phyloP scores from a whole-genome alignment of 2,888 invertebrate genomes.

The Apantesis nais region DNA sequence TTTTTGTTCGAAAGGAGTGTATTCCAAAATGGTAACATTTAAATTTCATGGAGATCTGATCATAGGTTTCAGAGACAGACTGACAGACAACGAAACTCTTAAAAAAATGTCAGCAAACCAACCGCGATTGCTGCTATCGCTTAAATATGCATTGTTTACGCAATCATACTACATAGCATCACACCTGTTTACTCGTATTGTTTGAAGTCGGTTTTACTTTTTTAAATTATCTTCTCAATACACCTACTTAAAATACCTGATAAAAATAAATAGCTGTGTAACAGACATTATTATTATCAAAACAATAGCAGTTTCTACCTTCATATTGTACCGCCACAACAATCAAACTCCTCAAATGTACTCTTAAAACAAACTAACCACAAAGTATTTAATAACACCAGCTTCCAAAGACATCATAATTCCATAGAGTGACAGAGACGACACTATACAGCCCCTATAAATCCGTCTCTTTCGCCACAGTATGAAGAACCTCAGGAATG shows the following conservation, averaged over 20 bases:
- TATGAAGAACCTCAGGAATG: conserved; percentile 24
- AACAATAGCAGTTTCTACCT: not conserved
- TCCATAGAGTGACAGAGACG: not conserved
- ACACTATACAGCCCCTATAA: not conserved
- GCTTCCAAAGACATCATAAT: conserved; percentile 18
- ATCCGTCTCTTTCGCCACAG: conserved; percentile 14
- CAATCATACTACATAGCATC: too few relatives aligned
- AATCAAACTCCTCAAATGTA: not conserved
- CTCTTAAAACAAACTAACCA: conserved; percentile 8
- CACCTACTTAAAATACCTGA: not conserved
- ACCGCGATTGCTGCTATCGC: too few relatives aligned
- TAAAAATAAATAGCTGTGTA: not conserved
- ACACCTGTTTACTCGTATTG: too few relatives aligned
- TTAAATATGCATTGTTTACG: too few relatives aligned
- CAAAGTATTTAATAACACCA: conserved; percentile 13
- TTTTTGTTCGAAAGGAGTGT: too few relatives aligned
- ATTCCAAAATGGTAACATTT: too few relatives aligned
- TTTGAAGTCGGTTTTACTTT: too few relatives aligned
- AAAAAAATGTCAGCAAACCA: too few relatives aligned
- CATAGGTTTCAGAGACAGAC: too few relatives aligned
- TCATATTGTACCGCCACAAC: not conserved
- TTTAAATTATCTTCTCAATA: too few relatives aligned
- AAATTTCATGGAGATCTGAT: too few relatives aligned
- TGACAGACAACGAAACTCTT: too few relatives aligned
- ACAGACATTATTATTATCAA: not conserved